phyloP scores from a whole-genome alignment of 2,888 invertebrate species.

The Eupeodes luniger region DNA sequence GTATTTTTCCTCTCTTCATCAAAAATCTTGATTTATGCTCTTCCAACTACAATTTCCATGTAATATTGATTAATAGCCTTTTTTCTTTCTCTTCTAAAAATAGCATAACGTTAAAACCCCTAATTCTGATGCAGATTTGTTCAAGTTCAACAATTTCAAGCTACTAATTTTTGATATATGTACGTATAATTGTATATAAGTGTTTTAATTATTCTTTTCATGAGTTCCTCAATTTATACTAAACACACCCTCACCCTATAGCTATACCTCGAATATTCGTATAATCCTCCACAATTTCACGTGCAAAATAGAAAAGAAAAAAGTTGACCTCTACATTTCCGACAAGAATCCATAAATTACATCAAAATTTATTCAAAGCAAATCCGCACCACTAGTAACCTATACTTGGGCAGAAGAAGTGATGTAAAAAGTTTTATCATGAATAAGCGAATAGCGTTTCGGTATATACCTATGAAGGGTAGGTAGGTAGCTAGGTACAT shows the following conservation, averaged over 20 bases:
- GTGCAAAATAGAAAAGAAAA: background rate
- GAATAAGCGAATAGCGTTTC: slow-evolving; percentile 41
- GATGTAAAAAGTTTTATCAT: slow-evolving; percentile 60
- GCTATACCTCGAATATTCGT: too few relatives aligned
- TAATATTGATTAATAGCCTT: slow-evolving; percentile 8
- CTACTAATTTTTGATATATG: background rate
- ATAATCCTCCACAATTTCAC: background rate
- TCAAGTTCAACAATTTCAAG: background rate
- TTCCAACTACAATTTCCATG: background rate
- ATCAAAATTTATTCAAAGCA: slow-evolving; percentile 64
- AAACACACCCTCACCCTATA: background rate
- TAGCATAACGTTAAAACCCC: background rate
- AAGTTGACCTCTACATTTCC: slow-evolving; percentile 29
- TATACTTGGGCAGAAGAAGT: slow-evolving; percentile 17
- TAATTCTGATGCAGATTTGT: too few relatives aligned
- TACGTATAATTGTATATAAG: background rate
- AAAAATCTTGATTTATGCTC: background rate
- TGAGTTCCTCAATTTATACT: background rate
- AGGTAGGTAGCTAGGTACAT: background rate
- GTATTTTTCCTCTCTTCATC: background rate
- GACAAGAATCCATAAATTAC: slow-evolving; percentile 65
- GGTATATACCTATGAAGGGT: background rate
- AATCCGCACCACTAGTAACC: slow-evolving; percentile 26
- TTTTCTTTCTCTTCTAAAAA: background rate
- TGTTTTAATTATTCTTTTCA: slow-evolving; percentile 31